These are phyloP conservation scores for Ectobius pallidus DNA, from an alignment of 2,888 invertebrate species.

Conservation along the genomic window DNA sequence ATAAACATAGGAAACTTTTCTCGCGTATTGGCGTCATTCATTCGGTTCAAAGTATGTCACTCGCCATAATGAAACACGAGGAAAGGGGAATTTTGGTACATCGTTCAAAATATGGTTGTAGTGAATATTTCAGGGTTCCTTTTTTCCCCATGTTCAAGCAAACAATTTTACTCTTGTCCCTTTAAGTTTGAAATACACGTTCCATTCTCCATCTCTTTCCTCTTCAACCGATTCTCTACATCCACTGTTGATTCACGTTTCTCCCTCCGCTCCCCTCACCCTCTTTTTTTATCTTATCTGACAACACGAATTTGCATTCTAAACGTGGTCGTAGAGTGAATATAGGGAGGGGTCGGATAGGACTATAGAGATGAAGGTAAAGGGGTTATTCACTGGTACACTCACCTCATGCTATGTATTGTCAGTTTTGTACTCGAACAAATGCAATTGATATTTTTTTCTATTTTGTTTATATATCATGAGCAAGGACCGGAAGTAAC, in stretches of 20 bases:
- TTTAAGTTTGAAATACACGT: conserved; percentile 17
- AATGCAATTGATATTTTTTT: too few species aligned
- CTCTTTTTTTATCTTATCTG: conserved; percentile 39
- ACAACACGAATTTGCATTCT: conserved; percentile 42
- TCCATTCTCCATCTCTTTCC: not conserved
- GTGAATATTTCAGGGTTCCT: not conserved
- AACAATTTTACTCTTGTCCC: conserved; percentile 8
- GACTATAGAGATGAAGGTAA: not conserved
- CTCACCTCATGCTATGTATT: not conserved
- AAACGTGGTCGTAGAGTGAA: conserved; percentile 37
- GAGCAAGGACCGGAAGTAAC: too few species aligned
- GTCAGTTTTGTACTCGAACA: too few species aligned
- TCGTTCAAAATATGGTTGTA: not conserved
- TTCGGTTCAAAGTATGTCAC: too few species aligned
- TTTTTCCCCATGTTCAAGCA: not conserved
- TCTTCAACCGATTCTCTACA: conserved; percentile 14
- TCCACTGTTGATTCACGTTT: conserved; percentile 40
- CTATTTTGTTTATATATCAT: too few species aligned
- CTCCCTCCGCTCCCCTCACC: conserved; percentile 22
- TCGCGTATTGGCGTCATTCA: too few species aligned
- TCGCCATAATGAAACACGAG: not conserved
- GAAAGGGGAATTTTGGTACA: not conserved
- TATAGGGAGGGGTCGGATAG: conserved; percentile 5
- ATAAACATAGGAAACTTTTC: too few species aligned
- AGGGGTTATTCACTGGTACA: conserved; percentile 5